Percentiles rank a stretch among this genome's conserved stretches.
Conservation (phyloP, 2,113 vertebrate genomes). For the cat (Felis catus) region DNA sequence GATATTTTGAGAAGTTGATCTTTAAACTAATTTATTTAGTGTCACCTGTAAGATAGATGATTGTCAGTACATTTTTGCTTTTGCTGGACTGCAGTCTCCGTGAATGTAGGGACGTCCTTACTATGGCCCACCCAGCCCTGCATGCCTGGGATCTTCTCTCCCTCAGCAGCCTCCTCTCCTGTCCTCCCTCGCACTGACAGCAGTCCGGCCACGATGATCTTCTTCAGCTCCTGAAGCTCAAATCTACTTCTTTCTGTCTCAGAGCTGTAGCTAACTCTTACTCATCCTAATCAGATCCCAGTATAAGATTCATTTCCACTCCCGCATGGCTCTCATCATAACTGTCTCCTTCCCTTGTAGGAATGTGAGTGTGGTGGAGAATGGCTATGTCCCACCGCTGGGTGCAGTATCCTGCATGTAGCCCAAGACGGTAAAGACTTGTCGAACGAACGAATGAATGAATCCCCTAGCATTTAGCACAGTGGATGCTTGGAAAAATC, state of each 20-base stretch:
- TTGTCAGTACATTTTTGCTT: background rate
- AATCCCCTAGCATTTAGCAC: background rate
- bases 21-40: background rate
- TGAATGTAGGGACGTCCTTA: background rate
- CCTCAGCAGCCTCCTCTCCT: background rate
- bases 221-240: background rate
- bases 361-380: background rate
- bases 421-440: background rate
- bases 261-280: background rate
- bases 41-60: background rate
- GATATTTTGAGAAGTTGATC: background rate
- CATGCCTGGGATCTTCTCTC: rapidly evolving
- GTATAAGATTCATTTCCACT: background rate
- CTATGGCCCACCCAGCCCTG: background rate
- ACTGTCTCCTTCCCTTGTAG: background rate
- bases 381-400: background rate
- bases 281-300: background rate
- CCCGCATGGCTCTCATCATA: background rate
- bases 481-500: background rate
- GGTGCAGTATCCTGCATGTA: background rate
- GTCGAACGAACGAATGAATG: background rate
- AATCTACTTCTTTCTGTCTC: background rate
- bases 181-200: background rate
- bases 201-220: background rate
- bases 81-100: background rate